Evolutionary conservation across 2,888 invertebrate species (phyloP).

Genomic region (Netelia melanura): DNA sequence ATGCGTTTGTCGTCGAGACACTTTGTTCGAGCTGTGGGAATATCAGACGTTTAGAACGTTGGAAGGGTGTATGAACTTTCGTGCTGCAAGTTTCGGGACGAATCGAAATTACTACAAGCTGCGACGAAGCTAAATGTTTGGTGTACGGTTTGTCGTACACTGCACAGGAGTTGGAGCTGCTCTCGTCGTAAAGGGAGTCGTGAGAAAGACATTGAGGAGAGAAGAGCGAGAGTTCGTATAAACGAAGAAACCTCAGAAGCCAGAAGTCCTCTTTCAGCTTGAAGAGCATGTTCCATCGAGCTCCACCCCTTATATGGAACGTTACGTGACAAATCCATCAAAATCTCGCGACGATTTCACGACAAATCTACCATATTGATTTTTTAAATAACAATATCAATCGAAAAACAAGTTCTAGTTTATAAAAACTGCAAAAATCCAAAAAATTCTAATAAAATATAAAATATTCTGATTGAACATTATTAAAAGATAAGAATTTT

Average conservation of each 20-base stretch:
- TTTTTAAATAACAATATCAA: too few relatives aligned
- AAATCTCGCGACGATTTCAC: background rate
- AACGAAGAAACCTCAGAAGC: conserved; percentile 32
- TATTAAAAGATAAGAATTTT: too few relatives aligned
- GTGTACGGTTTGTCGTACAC: background rate
- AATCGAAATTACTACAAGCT: background rate
- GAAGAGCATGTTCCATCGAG: background rate
- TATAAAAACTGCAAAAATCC: too few relatives aligned
- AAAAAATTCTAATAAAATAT: too few relatives aligned
- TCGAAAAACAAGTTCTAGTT: too few relatives aligned
- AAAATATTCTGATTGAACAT: too few relatives aligned
- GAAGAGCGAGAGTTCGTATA: conserved; percentile 13
- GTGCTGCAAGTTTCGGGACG: conserved; percentile 21
- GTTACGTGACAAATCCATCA: background rate
- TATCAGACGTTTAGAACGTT: background rate
- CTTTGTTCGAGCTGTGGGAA: conserved; percentile 38
- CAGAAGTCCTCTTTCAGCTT: background rate
- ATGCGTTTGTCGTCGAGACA: conserved; percentile 8
- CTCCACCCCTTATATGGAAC: too few relatives aligned
- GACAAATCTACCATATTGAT: too few relatives aligned
- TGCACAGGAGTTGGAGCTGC: background rate
- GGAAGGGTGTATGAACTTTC: conserved; percentile 45
- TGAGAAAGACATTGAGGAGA: conserved; percentile 25
- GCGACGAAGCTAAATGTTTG: background rate
- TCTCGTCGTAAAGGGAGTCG: conserved; percentile 42